phyloP scores from a whole-genome alignment of 2,113 vertebrate species.

The Eulacestoma nigropectus region DNA sequence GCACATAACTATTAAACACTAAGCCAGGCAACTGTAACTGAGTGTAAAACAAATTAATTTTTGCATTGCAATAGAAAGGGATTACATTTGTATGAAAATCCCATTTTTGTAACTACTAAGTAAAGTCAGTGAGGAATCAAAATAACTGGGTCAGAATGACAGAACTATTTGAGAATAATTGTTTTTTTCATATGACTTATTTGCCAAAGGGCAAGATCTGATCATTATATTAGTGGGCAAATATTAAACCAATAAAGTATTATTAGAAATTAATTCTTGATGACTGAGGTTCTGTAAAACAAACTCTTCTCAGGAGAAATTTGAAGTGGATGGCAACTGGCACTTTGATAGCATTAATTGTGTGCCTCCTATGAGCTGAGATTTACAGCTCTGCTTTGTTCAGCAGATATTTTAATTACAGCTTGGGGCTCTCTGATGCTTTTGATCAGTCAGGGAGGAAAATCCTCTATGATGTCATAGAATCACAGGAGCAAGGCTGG shows the following conservation, averaged over 20 bases:
- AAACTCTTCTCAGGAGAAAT: background rate
- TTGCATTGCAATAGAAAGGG: background rate
- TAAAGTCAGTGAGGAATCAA: background rate
- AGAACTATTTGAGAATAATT: background rate
- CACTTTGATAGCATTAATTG: background rate
- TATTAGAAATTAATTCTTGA: background rate
- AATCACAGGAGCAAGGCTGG: background rate
- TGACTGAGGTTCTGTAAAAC: background rate
- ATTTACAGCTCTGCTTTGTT: background rate
- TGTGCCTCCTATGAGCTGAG: background rate
- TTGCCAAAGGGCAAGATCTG: background rate
- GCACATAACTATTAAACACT: background rate
- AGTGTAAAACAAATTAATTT: background rate
- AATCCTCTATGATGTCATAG: background rate
- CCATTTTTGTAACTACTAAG: background rate
- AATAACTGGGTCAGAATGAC: background rate
- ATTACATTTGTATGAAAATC: slow-evolving; percentile 6
- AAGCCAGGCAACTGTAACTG: background rate
- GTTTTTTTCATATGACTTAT: background rate
- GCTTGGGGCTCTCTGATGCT: background rate
- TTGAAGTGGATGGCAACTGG: background rate
- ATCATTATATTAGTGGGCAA: background rate
- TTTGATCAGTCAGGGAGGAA: background rate
- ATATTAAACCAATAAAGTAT: background rate
- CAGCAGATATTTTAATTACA: slow-evolving; percentile 41